Base-by-base conservation (phyloP, 2,888 invertebrate species). In the Rhagium mordax region DNA sequence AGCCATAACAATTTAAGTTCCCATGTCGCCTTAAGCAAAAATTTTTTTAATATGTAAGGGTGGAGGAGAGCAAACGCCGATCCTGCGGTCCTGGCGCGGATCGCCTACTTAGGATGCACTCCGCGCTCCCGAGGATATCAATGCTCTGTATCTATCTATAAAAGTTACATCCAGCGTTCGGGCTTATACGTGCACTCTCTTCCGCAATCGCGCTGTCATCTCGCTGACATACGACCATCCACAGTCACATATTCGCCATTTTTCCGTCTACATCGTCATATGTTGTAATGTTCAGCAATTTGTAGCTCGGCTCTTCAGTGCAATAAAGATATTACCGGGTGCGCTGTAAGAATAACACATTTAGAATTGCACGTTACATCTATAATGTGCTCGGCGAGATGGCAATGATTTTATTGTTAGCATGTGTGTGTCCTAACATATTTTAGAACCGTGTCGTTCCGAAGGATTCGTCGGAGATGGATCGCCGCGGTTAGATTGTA, bases 241-340 rank as follows among this genome's bases (percentile, higher is more conserved):
- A 60, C 70, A 74, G 76, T 79, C 85, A 85, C 85, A 85, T 84
- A 85, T 85, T 84, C 81, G 84, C 84, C 81, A 85, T 85, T 84
- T 84, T 85, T 85, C 84, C 81, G 83, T 84, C 84, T 84, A 82
- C 83, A 82, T 79, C 82, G 82, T 83, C 84, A 84, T 82, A 82
- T 84, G 84, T 80, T 81, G 84, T 85, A 84, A 85, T 84, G 84
- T 81, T 79, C 81, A 74, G 84, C 84, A 84, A 85, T 85, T 84
- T 85, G 85, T 84, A 82, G 83, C 79, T 80, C 66, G 68, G 81
- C 84, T 83, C 83, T 78, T 77, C 82, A 82, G 85, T 83, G 84
- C 84, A 84, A 84, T 85, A 85, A 85, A 85, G 84, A 84, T 84
- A 85, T 85, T 84, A 83, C 83, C 76, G 75, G 80, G 75, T 78